phyloP scores from a whole-genome alignment of 2,888 invertebrate genomes.

The Platypus cylindrus region DNA sequence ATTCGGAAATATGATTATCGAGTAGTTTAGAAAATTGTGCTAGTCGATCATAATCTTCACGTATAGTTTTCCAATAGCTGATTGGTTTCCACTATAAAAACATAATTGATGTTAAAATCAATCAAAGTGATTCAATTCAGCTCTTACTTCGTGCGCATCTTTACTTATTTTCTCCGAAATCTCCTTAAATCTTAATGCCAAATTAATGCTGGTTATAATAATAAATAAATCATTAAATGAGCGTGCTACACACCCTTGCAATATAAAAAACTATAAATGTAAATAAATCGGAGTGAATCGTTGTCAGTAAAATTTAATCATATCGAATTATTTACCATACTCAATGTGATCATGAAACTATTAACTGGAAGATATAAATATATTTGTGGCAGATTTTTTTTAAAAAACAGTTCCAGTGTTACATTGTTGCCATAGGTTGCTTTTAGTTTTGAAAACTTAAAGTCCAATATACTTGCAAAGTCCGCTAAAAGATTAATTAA shows the following conservation, averaged over 20 bases:
- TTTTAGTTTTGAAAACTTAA: no score
- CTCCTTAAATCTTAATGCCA: slow-evolving; percentile 26
- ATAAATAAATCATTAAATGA: slow-evolving; percentile 29
- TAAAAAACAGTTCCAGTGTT: slow-evolving; percentile 6
- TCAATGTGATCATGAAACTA: slow-evolving; percentile 6
- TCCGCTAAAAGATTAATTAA: slow-evolving; percentile 14
- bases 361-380: slow-evolving; percentile 14
- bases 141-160: slow-evolving; percentile 16
- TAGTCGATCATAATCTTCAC: slow-evolving; percentile 19
- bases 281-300: slow-evolving; percentile 23
- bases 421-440: slow-evolving; percentile 10
- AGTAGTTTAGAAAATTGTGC: slow-evolving; percentile 32
- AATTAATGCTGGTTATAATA: slow-evolving; percentile 24
- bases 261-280: no score
- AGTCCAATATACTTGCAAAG: slow-evolving; percentile 3
- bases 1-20: slow-evolving; percentile 46
- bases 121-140: neutral
- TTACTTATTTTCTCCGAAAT: slow-evolving; percentile 20
- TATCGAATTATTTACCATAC: slow-evolving; percentile 10
- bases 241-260: no score
- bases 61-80: slow-evolving; percentile 16
- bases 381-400: slow-evolving; percentile 8
- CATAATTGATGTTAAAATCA: neutral
- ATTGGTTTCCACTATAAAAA: no score
- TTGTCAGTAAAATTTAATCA: slow-evolving; percentile 21